These are phyloP conservation scores for Doryteuthis pealeii DNA, from an alignment of 1,140 invertebrate genomes.

Conservation along the genomic window DNA sequence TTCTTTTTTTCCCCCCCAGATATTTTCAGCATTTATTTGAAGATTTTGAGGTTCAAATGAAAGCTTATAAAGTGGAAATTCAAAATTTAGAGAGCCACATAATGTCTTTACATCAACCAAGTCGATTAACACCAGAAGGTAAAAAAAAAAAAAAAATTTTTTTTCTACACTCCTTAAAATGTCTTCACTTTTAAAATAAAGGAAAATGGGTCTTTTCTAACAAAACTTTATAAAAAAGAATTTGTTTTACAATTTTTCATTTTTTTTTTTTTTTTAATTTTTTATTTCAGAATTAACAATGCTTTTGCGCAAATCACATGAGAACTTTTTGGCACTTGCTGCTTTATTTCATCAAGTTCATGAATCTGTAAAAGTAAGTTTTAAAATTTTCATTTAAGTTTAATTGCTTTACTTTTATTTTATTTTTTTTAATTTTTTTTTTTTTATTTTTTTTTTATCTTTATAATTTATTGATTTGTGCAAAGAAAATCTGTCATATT, in stretches of 20 bases:
- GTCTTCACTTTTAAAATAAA: too few relatives aligned
- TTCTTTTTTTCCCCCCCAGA: conserved; percentile 29
- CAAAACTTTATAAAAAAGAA: too few relatives aligned
- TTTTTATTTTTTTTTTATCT: too few relatives aligned
- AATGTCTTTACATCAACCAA: conserved; percentile 69
- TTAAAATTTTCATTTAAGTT: too few relatives aligned
- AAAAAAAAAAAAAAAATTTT: conserved; percentile 18
- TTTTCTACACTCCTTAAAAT: too few relatives aligned
- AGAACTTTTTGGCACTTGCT: conserved; percentile 81
- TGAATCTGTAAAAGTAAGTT: conserved; percentile 60
- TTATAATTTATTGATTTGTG: too few relatives aligned
- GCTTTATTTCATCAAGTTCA: conserved; percentile 80
- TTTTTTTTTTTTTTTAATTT: conserved; percentile 11
- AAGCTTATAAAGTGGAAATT: conserved; percentile 71
- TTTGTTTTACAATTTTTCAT: too few relatives aligned
- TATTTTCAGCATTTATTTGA: conserved; percentile 73
- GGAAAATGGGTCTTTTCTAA: too few relatives aligned
- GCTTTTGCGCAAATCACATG: conserved; percentile 78
- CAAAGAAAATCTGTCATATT: too few relatives aligned
- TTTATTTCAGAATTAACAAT: conserved; percentile 68
- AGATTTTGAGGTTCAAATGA: conserved; percentile 73
- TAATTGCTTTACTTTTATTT: too few relatives aligned
- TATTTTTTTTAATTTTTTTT: too few relatives aligned
- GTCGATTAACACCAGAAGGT: conserved; percentile 71
- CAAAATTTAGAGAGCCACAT: conserved; percentile 75